phyloP scores from a whole-genome alignment of 1,140 invertebrate species.

The Drosophila rhopaloa region DNA sequence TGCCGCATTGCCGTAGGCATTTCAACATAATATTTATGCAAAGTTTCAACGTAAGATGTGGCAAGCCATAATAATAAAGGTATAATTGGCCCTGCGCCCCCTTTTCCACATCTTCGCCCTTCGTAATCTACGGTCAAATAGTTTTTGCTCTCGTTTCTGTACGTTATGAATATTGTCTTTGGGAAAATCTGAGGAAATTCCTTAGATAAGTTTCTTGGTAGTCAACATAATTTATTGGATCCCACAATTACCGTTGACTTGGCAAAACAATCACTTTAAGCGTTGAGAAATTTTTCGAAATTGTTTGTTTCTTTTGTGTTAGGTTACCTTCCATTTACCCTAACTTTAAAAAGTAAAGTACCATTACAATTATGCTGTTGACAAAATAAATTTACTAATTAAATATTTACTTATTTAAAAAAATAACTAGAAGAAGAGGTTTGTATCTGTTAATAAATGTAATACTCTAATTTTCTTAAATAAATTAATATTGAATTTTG shows the following conservation, averaged over 20 bases:
- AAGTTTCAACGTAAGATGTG: constrained; percentile 58
- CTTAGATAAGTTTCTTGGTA: constrained; percentile 41
- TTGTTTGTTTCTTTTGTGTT: background rate
- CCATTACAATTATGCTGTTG: too few relatives aligned
- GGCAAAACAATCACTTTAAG: constrained; percentile 27
- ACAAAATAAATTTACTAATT: too few relatives aligned
- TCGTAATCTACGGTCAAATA: constrained; percentile 54
- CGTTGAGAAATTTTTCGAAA: constrained; percentile 17
- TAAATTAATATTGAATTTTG: too few relatives aligned
- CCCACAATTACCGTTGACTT: constrained; percentile 58
- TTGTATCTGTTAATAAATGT: too few relatives aligned
- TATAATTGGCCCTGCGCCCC: constrained; percentile 35
- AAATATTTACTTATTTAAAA: too few relatives aligned
- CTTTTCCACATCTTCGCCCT: constrained; percentile 19
- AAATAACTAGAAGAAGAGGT: too few relatives aligned
- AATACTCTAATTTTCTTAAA: too few relatives aligned
- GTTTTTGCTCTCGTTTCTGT: constrained; percentile 32
- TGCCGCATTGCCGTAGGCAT: constrained; percentile 44
- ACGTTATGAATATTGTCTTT: constrained; percentile 26
- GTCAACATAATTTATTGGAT: constrained; percentile 37
- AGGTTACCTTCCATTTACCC: too few relatives aligned
- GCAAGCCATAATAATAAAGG: constrained; percentile 56
- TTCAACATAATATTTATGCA: constrained; percentile 50
- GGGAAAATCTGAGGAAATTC: constrained; percentile 63
- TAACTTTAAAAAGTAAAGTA: too few relatives aligned